Base-by-base conservation (phyloP, 2,113 vertebrate species). In the Notiomystis cincta region DNA sequence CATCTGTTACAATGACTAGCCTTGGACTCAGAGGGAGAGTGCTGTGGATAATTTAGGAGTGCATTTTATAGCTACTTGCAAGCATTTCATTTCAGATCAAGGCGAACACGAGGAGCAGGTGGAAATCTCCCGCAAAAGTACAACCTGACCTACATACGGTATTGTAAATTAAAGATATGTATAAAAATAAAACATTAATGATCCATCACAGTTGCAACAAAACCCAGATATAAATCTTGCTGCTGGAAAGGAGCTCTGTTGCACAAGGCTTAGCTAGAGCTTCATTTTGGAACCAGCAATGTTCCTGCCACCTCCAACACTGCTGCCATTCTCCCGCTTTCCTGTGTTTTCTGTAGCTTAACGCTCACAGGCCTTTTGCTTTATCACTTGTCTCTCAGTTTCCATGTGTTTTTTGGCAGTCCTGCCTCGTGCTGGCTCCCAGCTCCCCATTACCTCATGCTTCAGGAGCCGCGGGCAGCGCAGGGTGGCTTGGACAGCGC, bases 1-100 rank as follows among this genome's bases (percentile, higher is more conserved):
- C 96, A 89, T 96, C 94, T 97, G 92, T 80, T 83, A 50, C 88
- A 70, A 78, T 95, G 90, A 93, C 90, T 92, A 89, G 88, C 76
- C 72, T 66, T 83, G 89, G 71, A 95, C 89, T 92, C 94, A 81
- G 76, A 86, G 88, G 92, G 86, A 95, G 94, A 97, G 89, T 60
- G 93, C 80, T 71, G 80, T 2, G 89, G 93, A 48, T 95, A 96
- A 96, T 94, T 95, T 83, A 86, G 86, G 91, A 87, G 60, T 38
- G 72, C 62, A 24, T 95, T 97, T 95, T 79, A 95, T 81, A 92
- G 91, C 30, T 58, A 19, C 86, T 86, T 81, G 73, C 61, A 56
- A 93, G 62, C 70, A 8, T 86, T 96, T 96, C 54, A 93, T 92
- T 95, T 81, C 76, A 81, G 62, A 93, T 70, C 76, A 84, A 95